Evolutionary conservation across 2,113 vertebrate species (phyloP), one percentile per base, ranked within the genome.

Genomic region (Aldabrachelys gigantea): DNA sequence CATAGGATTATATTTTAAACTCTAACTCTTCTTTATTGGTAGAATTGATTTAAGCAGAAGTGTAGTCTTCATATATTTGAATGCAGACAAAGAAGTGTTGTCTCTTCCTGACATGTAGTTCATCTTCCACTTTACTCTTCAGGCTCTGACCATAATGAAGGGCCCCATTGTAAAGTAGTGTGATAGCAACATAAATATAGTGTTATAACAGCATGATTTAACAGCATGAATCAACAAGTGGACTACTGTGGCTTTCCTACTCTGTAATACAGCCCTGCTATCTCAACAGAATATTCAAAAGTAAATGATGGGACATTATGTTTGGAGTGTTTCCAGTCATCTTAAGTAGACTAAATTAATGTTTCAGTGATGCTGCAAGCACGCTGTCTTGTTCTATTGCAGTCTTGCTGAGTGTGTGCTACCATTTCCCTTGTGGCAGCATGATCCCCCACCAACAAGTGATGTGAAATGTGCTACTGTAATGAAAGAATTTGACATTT

Each of bases 201-300:
- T 93, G 91, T 90, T 95, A n/a, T 81, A 97, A 69, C 96, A 96
- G 96, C 94, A 53, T 91, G 94, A 94, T 94, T 96, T 94, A 97
- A 91, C 97, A 97, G 92, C 92, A 76, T 87, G 95, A 97, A 90
- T 93, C 97, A 96, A 88, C 89, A 96, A 80, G 87, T 82, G 88
- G 86, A 82, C 92, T 84, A 76, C 88, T 94, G 82, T 80, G 80
- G 82, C 79, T 94, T 96, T 96, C 90, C 87, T 95, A 89, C 89
- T 91, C 92, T 8, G 1, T 82, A 21, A 82, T 95, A 80, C 92
- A 92, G 56, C 88, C 96, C 89, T n/a, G 5, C 93, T 97, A 56
- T 95, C 96, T 95, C 72, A 90, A 93, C 92, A 91, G 82, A 92
- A 91, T 69, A 59, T 82, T 75, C 87, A 65, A 80, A 96, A 93